Evolutionary conservation across 2,888 invertebrate species (phyloP).

Genomic region (Caenorhabditis macrosperma): DNA sequence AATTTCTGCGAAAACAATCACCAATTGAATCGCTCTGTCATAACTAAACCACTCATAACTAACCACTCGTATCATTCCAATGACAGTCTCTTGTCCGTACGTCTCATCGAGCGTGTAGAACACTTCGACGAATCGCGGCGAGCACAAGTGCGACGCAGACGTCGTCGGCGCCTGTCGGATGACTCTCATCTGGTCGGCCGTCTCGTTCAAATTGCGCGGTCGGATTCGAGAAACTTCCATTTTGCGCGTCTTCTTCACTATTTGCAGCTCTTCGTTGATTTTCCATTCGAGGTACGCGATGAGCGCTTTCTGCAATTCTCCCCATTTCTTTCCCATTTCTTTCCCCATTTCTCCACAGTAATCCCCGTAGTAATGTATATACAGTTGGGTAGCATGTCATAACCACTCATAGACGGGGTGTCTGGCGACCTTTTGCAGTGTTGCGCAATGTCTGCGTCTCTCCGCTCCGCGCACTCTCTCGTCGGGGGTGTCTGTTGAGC

Average conservation of each 20-base stretch:
- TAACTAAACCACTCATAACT: no score
- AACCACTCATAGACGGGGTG: slow-evolving; percentile 16
- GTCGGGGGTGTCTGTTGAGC: slow-evolving; percentile 9
- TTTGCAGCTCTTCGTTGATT: slow-evolving; percentile 65
- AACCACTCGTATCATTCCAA: slow-evolving; percentile 62
- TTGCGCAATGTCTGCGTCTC: slow-evolving; percentile 43
- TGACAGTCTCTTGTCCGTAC: slow-evolving; percentile 60
- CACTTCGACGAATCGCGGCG: slow-evolving; percentile 55
- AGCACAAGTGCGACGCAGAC: slow-evolving; percentile 15
- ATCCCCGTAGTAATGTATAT: neutral
- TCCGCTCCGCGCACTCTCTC: neutral
- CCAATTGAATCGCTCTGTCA: no score
- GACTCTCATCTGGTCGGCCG: slow-evolving; percentile 42
- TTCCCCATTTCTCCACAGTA: neutral
- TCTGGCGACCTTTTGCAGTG: slow-evolving; percentile 35
- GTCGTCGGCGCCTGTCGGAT: slow-evolving; percentile 30
- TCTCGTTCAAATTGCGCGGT: slow-evolving; percentile 56
- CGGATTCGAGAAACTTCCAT: slow-evolving; percentile 46
- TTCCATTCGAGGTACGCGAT: slow-evolving; percentile 69
- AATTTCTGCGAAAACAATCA: no score
- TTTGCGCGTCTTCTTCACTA: slow-evolving; percentile 61
- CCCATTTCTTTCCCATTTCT: neutral
- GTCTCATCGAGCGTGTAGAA: slow-evolving; percentile 66
- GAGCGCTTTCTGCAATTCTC: slow-evolving; percentile 64
- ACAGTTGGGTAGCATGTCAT: slow-evolving; percentile 10